Conservation (phyloP, 2,113 vertebrate genomes). For the Eretmochelys imbricata region DNA sequence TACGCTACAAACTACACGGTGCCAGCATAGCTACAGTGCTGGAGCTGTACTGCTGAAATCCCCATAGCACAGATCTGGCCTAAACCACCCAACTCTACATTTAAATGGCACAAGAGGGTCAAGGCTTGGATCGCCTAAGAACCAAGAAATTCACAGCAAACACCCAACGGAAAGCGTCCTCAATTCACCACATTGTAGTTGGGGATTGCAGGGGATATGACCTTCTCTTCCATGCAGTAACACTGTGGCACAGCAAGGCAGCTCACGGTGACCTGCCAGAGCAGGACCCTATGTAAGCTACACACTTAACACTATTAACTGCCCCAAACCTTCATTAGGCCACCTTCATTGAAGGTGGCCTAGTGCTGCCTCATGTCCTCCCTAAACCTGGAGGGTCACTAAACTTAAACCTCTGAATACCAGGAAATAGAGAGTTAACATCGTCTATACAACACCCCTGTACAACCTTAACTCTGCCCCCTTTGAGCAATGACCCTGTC, state of each 20-base stretch:
- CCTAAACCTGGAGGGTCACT: neutral
- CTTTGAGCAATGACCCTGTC: conserved; percentile 6
- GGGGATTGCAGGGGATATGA: neutral
- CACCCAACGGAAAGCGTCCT: neutral
- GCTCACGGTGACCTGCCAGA: neutral
- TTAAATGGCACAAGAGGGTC: neutral
- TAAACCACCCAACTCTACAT: neutral
- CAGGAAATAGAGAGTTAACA: conserved; percentile 37
- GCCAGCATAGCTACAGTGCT: neutral
- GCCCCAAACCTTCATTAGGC: too few relatives aligned
- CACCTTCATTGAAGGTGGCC: neutral
- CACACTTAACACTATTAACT: neutral
- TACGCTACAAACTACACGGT: neutral
- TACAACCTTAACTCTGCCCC: neutral
- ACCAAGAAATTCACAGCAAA: neutral
- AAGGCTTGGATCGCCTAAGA: neutral
- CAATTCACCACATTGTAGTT: neutral
- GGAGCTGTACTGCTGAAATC: neutral
- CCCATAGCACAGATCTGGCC: neutral
- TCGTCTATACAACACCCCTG: neutral
- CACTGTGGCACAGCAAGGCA: neutral
- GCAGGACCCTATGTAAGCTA: conserved; percentile 28
- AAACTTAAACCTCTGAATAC: neutral
- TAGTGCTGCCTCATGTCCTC: neutral
- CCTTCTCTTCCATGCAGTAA: neutral